phyloP scores from a whole-genome alignment of 2,797 vertebrate species.

The Argya squamiceps region DNA sequence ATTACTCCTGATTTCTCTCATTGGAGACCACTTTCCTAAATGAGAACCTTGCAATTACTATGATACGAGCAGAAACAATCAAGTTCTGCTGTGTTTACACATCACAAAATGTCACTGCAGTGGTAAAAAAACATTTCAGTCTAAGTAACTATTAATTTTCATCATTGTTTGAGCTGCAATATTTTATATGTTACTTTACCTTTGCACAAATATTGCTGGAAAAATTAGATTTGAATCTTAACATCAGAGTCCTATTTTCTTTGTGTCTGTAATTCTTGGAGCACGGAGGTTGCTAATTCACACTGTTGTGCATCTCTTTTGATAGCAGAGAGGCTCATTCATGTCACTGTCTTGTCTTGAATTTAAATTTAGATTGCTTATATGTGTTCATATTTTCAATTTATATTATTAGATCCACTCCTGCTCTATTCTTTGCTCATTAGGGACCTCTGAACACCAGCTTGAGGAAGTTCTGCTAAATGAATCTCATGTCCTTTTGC shows the following conservation, averaged over 20 bases:
- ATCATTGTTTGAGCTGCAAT: background rate
- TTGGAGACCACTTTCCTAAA: background rate
- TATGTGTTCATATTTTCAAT: slow-evolving; percentile 53
- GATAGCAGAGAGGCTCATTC: slow-evolving; percentile 15
- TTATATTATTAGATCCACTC: slow-evolving; percentile 56
- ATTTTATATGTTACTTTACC: background rate
- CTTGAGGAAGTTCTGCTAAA: slow-evolving; percentile 65
- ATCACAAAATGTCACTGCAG: background rate
- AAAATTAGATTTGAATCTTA: background rate
- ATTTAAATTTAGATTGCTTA: slow-evolving; percentile 63
- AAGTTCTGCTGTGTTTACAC: background rate
- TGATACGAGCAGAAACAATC: background rate
- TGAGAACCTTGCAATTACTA: background rate
- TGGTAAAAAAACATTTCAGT: background rate
- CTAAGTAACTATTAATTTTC: background rate
- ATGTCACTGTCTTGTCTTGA: background rate
- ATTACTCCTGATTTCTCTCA: slow-evolving; percentile 34
- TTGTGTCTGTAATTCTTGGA: background rate
- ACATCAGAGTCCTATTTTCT: background rate
- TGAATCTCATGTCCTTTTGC: slow-evolving; percentile 53
- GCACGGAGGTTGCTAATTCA: background rate
- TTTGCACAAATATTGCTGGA: background rate
- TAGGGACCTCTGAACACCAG: slow-evolving; percentile 41
- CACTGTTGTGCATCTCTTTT: background rate
- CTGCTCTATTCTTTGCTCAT: slow-evolving; percentile 40